Evolutionary conservation across 2,888 invertebrate genomes (phyloP), one percentile per base, ranked within the genome.

Genomic region (Aporophyla lueneburgensis): DNA sequence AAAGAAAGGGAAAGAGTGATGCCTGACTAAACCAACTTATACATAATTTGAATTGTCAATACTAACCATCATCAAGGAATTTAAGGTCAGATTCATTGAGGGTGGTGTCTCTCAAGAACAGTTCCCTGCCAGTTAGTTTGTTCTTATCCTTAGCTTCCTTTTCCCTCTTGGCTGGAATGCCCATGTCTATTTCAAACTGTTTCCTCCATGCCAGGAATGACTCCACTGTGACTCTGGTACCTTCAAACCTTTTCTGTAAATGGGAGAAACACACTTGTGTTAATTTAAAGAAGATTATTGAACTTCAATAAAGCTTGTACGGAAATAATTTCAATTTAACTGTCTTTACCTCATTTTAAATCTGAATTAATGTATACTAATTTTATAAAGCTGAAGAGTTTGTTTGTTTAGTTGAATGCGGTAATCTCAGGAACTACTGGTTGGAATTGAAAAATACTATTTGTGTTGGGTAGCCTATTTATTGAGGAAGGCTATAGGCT

Each of bases 51-150:
- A n/a, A 5, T 21, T 40, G 21, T 62, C 14, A 14, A 66, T 56
- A 78, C 92, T 92, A 93, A 97, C 98, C 98, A 95, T 99, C 99
- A 94, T 99, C 98, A 86, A 99, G 97, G 97, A 99, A 99, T 95
- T 99, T 98, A 78, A 99, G 98, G 97, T 99, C 99, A 7, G 99
- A 99, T 90, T 99, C 99, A 95, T 98, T 99, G 86, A 99, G 97
- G 2, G 99, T 98, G 82, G 98, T 98, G 93, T 99, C 99, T 74
- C 97, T 97, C 94, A 99, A 97, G 97, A 99, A 99, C 73, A 99
- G 96, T 94, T 99, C 99, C 92, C 97, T 97, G 24, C 99, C 99
- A 0, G 99, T 99, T 58, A 99, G 95, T 94, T 99, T 99, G 90
- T 98, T 98, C 56, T 97, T 97, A 80, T 98, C 98, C 81, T 97